phyloP scores from a whole-genome alignment of 2,888 invertebrate species.

The Scaptodrosophila latifasciaeformis region DNA sequence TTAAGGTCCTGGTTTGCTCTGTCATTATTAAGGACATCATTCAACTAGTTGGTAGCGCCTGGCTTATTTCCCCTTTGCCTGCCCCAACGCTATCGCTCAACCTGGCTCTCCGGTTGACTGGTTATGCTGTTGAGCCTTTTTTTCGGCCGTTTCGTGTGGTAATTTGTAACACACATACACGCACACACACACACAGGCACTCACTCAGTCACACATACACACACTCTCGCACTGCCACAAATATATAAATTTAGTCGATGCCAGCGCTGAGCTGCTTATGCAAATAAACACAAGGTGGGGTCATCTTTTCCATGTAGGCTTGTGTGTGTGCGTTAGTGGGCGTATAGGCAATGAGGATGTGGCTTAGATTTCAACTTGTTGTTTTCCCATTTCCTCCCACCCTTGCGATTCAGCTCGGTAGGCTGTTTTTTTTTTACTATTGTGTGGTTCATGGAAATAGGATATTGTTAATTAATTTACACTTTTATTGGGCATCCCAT shows the following conservation, averaged over 20 bases:
- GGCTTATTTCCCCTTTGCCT: no score
- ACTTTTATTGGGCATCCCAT: conserved; percentile 61
- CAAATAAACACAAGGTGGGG: conserved; percentile 56
- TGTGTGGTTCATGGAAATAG: conserved; percentile 50
- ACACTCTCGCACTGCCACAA: conserved; percentile 13
- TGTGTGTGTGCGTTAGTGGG: not conserved
- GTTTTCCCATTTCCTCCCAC: conserved; percentile 22
- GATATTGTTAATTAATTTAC: conserved; percentile 65
- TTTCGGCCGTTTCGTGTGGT: conserved; percentile 27
- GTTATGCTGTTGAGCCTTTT: conserved; percentile 29
- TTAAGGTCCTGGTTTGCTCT: conserved; percentile 56
- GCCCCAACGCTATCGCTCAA: conserved; percentile 14
- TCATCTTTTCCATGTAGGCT: not conserved
- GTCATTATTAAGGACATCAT: conserved; percentile 64
- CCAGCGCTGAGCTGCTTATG: conserved; percentile 50
- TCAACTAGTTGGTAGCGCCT: conserved; percentile 56
- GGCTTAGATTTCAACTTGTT: conserved; percentile 30
- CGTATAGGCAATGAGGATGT: conserved; percentile 1
- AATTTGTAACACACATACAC: conserved; percentile 39
- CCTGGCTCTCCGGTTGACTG: conserved; percentile 5
- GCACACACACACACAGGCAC: not conserved
- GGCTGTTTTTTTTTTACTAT: not conserved
- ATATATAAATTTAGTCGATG: conserved; percentile 2
- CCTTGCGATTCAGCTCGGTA: not conserved
- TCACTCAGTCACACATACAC: conserved; percentile 37